Base-by-base conservation (phyloP, 2,113 vertebrate species). In the Spea multiplicata region DNA sequence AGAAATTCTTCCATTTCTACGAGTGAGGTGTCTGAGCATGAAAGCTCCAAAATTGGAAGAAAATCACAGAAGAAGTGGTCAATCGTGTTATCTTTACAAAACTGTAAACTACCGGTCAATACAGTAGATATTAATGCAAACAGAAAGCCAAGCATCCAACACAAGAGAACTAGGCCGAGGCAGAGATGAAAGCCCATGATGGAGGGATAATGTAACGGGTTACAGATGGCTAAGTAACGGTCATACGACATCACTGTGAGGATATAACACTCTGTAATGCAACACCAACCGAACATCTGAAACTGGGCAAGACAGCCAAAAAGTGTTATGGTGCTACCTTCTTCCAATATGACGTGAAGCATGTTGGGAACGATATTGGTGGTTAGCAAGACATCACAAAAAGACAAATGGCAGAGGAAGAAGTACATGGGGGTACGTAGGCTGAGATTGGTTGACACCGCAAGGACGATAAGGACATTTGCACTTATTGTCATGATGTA, bases 361-460 rank as follows among this genome's bases (percentile, higher is more conserved):
- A 85, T 85, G 68, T 82, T 83, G 9, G 85, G 84, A 17, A 86
- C 71, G 47, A 78, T 71, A 4, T 81, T 78, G 4, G 82, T 74
- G 47, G 79, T 85, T 50, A 84, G 83, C 3, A 81, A 78, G 10
- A 85, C 80, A 30, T 88, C 84, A 8, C 84, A 80, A 44, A 83
- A 66, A 3, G 84, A 84, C 9, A 86, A 82, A 57, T 82, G 77
- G 16, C 65, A 66, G 48, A 84, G 68, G 14, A 81, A 73, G n/a
- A 73, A 73, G 13, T 73, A 80, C 77, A 80, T 80, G 5, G 77
- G 77, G 49, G 16, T 55, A 62, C 57, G 70, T 1, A 71, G 55
- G 44, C 7, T 46, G 5, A 10, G 5, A 4, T 50, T 4, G 17
- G 16, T 13, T n/a, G 53, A n/a, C 76, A 81, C 79, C 17, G 75